Base-by-base conservation (phyloP, 2,797 vertebrate species). In the Columba guinea region DNA sequence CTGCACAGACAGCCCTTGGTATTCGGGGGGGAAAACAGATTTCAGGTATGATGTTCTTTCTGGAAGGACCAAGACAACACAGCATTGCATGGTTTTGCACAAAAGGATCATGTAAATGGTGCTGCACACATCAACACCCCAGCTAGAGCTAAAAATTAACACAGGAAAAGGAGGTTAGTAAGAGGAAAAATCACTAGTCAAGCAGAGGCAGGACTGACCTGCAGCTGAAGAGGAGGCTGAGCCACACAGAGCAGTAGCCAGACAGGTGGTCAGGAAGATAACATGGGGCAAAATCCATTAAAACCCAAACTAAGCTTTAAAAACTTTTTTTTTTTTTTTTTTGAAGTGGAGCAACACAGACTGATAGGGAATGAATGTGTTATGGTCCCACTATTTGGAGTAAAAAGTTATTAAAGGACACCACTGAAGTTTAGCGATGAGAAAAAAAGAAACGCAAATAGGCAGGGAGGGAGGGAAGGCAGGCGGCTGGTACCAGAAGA, bases 31-130 rank as follows among this genome's bases (percentile, higher is more conserved):
- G 81, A 63, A 63, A 83, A 30, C 1, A 23, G 37, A 32, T 9
- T 93, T 22, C 23, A 73, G 83, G 68, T 70, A 46, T 5, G 2
- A 13, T 14, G 44, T 51, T 28, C 71, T 26, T 46, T 30, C 53
- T 55, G 69, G 59, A 73, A 87, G 28, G 41, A 55, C 15, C 22
- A 23, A 9, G 41, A 3, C 17, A 91, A 65, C 14, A 23, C 2
- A 35, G 23, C 0, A 0, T 0, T 27, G 35, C 0, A 20, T 7
- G 46, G 15, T 63, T 55, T 7, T 62, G 53, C 58, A 26, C 5
- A 6, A 5, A 13, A 13, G 39, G 49, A 44, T 8, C 9, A 4
- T 5, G 16, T 13, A 32, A 30, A 11, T 20, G 5, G 4, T 20
- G 34, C 9, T 5, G 8, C 27, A 20, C 6, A 9, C 8, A 20